Evolutionary conservation across 2,797 vertebrate species (phyloP), one percentile per base, ranked within the genome.

Genomic region (Phalloptychus januarius): DNA sequence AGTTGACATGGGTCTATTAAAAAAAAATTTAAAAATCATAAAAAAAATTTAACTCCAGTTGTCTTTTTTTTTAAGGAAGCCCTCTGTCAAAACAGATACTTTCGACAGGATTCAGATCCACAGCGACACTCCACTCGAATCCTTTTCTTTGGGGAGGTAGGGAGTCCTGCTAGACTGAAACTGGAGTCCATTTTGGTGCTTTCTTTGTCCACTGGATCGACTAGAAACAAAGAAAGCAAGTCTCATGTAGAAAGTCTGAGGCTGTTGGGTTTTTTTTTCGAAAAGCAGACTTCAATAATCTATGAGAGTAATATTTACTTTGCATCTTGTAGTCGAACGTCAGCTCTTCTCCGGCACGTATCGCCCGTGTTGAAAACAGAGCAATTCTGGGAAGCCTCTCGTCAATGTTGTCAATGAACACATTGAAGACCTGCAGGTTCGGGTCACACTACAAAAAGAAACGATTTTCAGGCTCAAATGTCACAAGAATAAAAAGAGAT

Each of bases 281-380:
- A 65, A 65, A 38, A 23, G 18, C 6, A 36, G 33, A 65, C 1
- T 23, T 20, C 61, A 38, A 12, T 40, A 23, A 20, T 40, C 20
- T 15, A 61, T 23, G 36, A 20, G 2, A 15, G 7, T 12, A 38
- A 71, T 13, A 88, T 93, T 90, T 92, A 97, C 97, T 96, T 84
- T 97, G 96, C 96, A 98, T 98, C 91, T 97, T 98, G 94, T 98
- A 98, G 95, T 98, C 97, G 76, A 99, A 98, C 36, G 97, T 98
- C 83, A 98, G 96, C 92, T 98, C 97, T 90, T 99, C 97, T 16
- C 98, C 97, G 2, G 94, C 94, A 7, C 94, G 95, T 84, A 98
- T 98, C 20, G 94, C 85, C 25, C 96, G 92, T 0, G 96, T 97
- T 69, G 97, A 95, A 90, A 98, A 99, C 56, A 99, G 95, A 16